Conservation (phyloP, 2,113 vertebrate genomes). For the Lota lota region DNA sequence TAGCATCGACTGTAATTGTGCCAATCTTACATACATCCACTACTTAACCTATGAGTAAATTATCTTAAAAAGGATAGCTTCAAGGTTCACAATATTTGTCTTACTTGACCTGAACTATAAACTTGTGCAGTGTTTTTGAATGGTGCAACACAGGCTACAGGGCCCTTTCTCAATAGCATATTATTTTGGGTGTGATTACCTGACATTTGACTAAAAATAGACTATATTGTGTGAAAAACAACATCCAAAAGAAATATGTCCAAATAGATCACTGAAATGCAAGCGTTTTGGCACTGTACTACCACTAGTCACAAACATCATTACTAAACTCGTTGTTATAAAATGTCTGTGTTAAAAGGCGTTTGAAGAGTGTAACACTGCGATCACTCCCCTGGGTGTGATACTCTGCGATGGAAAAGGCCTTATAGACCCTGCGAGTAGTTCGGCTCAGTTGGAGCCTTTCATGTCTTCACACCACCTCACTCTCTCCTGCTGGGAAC, state of each 20-base stretch:
- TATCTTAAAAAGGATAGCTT: constrained; percentile 52
- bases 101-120: constrained; percentile 25
- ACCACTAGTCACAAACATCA: too few relatives aligned
- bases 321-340: too few relatives aligned
- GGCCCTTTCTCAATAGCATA: too few relatives aligned
- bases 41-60: constrained; percentile 61
- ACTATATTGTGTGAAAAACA: too few relatives aligned
- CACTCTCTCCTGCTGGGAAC: constrained; percentile 44
- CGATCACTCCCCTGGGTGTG: constrained; percentile 32
- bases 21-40: constrained; percentile 59
- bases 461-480: constrained; percentile 45
- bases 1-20: constrained; percentile 58
- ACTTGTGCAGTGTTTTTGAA: constrained; percentile 31
- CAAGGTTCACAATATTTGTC: constrained; percentile 56
- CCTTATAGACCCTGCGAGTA: constrained; percentile 42
- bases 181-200: constrained; percentile 13
- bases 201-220: constrained; percentile 18
- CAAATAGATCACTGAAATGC: not conserved
- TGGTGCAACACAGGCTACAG: too few relatives aligned
- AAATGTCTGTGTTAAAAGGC: too few relatives aligned
- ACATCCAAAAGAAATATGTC: not conserved
- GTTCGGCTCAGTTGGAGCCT: constrained; percentile 31
- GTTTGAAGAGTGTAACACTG: not conserved
- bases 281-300: too few relatives aligned
- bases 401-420: not conserved